Percentiles rank a stretch among this genome's conserved stretches.
These are phyloP conservation scores for Muscicapa striata DNA, from an alignment of 2,797 vertebrate genomes.

Conservation along the genomic window DNA sequence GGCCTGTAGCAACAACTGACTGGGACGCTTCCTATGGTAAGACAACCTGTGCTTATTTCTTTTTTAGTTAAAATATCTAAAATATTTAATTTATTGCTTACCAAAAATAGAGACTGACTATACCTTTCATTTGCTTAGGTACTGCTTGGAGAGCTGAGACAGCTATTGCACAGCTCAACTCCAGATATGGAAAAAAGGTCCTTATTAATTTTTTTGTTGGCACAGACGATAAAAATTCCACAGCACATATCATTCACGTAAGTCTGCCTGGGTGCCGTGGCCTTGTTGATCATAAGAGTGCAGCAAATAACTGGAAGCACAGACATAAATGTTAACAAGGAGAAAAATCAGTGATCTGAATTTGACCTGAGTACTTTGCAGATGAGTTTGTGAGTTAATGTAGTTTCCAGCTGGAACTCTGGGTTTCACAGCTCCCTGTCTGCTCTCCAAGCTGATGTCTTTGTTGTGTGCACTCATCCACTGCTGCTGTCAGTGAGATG, in stretches of 20 bases:
- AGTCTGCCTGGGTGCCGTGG: constrained; percentile 67
- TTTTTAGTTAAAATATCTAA: not conserved
- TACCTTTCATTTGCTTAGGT: constrained; percentile 75
- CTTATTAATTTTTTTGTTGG: constrained; percentile 91
- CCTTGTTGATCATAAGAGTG: not conserved
- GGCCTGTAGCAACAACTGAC: constrained; percentile 87
- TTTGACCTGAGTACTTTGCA: not conserved
- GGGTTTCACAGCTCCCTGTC: not conserved
- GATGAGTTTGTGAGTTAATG: not conserved
- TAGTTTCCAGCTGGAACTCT: not conserved
- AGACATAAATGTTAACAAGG: not conserved
- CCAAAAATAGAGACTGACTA: not conserved
- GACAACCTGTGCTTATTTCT: not conserved
- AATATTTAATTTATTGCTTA: not conserved
- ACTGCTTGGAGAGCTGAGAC: constrained; percentile 85
- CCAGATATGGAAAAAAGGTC: constrained; percentile 90
- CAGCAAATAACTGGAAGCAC: not conserved
- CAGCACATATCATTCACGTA: constrained; percentile 92
- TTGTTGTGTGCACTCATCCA: not conserved
- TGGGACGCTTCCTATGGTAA: constrained; percentile 88
- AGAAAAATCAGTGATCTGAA: not conserved
- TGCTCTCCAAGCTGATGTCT: not conserved
- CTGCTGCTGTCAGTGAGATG: not conserved
- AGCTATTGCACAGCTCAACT: constrained; percentile 85
- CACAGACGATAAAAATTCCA: constrained; percentile 91